Evolutionary conservation across 2,113 vertebrate species (phyloP), one percentile per base, ranked within the genome.

Genomic region (Nesogale talazaci): DNA sequence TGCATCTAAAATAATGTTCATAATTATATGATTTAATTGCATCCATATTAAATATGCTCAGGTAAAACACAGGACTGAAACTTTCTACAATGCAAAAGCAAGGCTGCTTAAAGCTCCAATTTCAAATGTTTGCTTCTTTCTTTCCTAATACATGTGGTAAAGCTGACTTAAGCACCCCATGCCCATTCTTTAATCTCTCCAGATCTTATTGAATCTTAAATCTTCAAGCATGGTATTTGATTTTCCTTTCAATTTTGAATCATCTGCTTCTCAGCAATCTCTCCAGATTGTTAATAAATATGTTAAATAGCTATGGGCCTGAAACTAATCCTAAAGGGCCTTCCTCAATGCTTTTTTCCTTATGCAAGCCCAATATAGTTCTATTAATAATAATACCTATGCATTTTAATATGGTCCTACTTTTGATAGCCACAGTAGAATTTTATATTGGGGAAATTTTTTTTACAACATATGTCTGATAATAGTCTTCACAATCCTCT

Each of bases 231-330:
- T n/a, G 82, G 52, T 92, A 80, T 95, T 97, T 96, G 75, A 92
- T 92, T 93, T 96, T 93, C 74, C 77, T 95, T 76, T 94, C 86
- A 90, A 87, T 93, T 96, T 93, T 94, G 94, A 94, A 94, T 95
- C 96, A 95, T 94, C 81, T 97, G 77, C 94, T 95, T 84, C 84
- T 94, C 89, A 95, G 92, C 42, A 95, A 52, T 93, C 81, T 93
- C 79, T 93, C 92, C 96, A 95, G 95, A 96, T 96, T 96, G 92
- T 95, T 97, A 96, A 97, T 97, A 96, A 96, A 96, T 95, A 96
- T 96, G 94, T 96, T 96, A 97, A 97, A 96, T 94, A 97, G 94
- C 92, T 96, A 94, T 96, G 92, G 78, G 91, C 46, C 94, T 93
- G 78, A 93, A 91, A 95, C 56, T 89, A 95, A 96, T 96, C 94